Evolutionary conservation across 2,797 vertebrate species (phyloP), one percentile per base, ranked within the genome.

Genomic region (Microchirus variegatus): DNA sequence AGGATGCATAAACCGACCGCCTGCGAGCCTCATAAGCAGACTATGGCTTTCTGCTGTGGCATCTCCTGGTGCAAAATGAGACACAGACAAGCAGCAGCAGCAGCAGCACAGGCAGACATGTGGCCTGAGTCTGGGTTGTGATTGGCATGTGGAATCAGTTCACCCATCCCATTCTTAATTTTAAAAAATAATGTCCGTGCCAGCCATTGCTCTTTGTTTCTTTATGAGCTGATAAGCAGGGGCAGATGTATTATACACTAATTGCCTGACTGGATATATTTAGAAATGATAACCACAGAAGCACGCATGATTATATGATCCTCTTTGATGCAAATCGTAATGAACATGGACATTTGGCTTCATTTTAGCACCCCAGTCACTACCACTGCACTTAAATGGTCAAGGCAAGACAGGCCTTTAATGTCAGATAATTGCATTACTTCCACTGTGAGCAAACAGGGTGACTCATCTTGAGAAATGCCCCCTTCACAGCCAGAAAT

Each of bases 61-160:
- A 80, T 85, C 81, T 87, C 74, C 79, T 87, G 77, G 72, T 88
- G 77, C 80, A 86, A 82, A 87, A 86, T 69, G 82, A 87, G 81
- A 78, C 64, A 81, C 75, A 81, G 80, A 79, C 86, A 85, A 75
- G 73, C 80, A 87, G 76, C 77, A 86, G 86, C 78, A 75, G 73
- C 80, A 87, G 76, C 77, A 86, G 86, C 78, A 79, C 76, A 81
- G 52, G 67, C 83, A 88, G 81, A 84, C 84, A 81, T 89, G 83
- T 90, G 88, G 86, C 84, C 80, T 70, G 74, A 82, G 81, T 86
- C 82, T 89, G 82, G 77, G 67, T 68, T 88, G 87, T 88, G 88
- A 91, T 90, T 90, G 89, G 86, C 87, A 90, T 91, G 87, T 84
- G 66, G 78, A 88, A 89, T 82, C 82, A 85, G 72, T 83, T 84